Evolutionary conservation across 2,113 vertebrate species (phyloP).

Genomic region (Vombatus ursinus): DNA sequence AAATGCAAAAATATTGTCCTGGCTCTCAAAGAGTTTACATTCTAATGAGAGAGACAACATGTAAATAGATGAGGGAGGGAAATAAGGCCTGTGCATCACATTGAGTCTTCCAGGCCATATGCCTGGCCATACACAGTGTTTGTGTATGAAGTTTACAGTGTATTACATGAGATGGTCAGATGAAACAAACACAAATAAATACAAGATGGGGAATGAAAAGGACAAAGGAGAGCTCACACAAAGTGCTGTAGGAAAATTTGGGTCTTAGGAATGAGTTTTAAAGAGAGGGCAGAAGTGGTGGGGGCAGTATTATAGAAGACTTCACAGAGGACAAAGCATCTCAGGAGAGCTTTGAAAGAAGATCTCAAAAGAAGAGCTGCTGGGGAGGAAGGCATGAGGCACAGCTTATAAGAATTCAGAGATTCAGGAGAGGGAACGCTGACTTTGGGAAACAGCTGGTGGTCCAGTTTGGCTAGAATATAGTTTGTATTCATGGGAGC

Average conservation of each 20-base stretch:
- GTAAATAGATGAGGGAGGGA: not conserved
- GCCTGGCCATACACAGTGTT: not conserved
- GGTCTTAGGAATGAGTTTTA: not conserved
- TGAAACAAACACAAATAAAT: not conserved
- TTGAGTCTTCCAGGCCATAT: not conserved
- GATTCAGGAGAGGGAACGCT: not conserved
- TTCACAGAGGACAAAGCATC: not conserved
- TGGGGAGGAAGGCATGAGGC: not conserved
- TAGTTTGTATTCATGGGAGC: not conserved
- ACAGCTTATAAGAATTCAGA: not conserved
- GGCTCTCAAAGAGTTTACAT: not conserved
- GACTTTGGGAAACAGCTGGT: not conserved
- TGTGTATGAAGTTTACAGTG: not conserved
- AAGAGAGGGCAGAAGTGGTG: not conserved
- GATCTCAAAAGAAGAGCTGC: not conserved
- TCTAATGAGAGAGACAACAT: not conserved
- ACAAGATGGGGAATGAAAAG: not conserved
- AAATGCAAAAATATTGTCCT: not conserved
- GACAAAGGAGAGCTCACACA: not conserved
- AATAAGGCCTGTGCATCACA: not conserved
- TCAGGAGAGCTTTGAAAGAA: not conserved
- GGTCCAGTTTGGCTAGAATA: not conserved
- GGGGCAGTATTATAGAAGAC: not conserved
- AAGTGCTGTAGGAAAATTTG: not conserved
- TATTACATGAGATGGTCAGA: not conserved